A percentile compares a stretch with the other conserved stretches of the same genome.
These are phyloP conservation scores for Temnothorax longispinosus DNA, from an alignment of 1,140 invertebrate genomes.

Conservation along the genomic window DNA sequence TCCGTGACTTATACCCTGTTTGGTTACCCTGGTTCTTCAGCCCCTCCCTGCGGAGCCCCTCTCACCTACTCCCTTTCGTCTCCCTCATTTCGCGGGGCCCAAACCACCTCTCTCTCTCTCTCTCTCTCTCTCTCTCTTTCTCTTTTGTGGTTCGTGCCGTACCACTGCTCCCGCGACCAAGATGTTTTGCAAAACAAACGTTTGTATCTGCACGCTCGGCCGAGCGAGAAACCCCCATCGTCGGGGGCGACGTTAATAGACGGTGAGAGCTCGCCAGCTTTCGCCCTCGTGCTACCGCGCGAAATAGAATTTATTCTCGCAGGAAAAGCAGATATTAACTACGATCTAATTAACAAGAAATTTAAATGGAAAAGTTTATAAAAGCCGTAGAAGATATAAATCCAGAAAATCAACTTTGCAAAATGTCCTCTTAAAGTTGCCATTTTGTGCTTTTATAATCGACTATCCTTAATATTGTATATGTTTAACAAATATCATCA, in stretches of 20 bases:
- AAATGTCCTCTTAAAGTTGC: background rate
- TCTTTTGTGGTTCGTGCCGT: conserved; percentile 69
- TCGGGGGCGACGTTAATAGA: conserved; percentile 64
- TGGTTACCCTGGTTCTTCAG: conserved; percentile 75
- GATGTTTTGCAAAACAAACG: conserved; percentile 84
- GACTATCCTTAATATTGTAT: background rate
- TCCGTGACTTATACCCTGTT: conserved; percentile 84
- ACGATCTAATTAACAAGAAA: background rate
- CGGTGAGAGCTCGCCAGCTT: conserved; percentile 39
- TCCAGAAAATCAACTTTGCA: background rate
- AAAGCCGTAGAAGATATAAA: background rate
- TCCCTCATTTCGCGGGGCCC: conserved; percentile 49
- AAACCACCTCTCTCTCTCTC: conserved; percentile 27
- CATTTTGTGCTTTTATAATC: background rate
- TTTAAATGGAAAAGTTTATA: background rate
- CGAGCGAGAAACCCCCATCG: conserved; percentile 67
- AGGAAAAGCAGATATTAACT: background rate
- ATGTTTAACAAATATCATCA: background rate
- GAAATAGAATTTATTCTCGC: conserved; percentile 12
- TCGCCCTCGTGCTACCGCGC: conserved; percentile 5
- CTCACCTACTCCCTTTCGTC: conserved; percentile 60
- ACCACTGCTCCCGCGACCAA: conserved; percentile 78
- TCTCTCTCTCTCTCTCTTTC: conserved; percentile 24
- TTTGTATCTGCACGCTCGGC: conserved; percentile 79
- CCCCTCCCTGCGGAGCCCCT: conserved; percentile 45